phyloP scores from a whole-genome alignment of 2,797 vertebrate genomes.

The Coracias cyanogaster region DNA sequence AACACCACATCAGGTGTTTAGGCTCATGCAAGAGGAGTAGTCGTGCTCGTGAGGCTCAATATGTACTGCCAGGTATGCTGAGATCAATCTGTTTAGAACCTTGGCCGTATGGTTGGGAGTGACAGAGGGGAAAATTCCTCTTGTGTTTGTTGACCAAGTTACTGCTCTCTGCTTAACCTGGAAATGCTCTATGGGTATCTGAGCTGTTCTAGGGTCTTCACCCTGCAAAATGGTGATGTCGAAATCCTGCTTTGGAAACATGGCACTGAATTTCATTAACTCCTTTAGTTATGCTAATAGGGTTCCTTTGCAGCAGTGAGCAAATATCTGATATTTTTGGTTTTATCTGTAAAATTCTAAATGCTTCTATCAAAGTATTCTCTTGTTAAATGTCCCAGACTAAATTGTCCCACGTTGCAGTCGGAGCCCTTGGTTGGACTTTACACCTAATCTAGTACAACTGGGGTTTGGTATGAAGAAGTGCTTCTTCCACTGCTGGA shows the following conservation, averaged over 20 bases:
- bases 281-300: background rate
- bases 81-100: background rate
- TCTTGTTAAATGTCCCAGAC: background rate
- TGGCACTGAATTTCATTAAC: background rate
- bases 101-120: background rate
- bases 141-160: background rate
- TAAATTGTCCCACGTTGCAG: background rate
- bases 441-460: background rate
- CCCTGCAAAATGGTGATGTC: background rate
- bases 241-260: background rate
- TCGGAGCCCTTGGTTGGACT: background rate
- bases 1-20: background rate
- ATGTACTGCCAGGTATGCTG: background rate
- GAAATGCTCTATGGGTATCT: background rate
- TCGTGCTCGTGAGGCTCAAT: background rate
- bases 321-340: background rate
- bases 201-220: background rate
- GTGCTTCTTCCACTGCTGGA: background rate
- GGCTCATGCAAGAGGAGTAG: background rate
- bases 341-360: background rate
- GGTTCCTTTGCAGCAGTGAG: background rate
- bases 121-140: background rate
- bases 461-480: background rate
- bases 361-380: background rate
- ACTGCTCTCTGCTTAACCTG: background rate